Base-by-base conservation (phyloP, 64 coral and sea anemone genomes). In the Porites lutea region DNA sequence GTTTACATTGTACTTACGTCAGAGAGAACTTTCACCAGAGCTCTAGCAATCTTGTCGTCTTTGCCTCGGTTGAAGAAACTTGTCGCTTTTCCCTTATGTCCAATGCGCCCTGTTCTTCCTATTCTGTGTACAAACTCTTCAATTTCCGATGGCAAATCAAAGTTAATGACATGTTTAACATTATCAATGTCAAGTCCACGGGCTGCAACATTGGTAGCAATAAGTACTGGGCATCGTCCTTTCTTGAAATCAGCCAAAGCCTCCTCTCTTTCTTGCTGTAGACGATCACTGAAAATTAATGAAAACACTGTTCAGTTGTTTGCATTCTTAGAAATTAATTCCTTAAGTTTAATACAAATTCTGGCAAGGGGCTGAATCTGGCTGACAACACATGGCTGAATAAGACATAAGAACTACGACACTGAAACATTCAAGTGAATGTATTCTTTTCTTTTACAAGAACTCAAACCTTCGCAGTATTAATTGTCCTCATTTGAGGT, bases 101-200 rank as follows among this genome's bases (percentile, higher is more conserved):
- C 96, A 64, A 98, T 98, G 14, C 96, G 87, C 15, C 96, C 96
- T 22, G 96, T 98, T 65, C 96, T 73, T 55, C 96, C 96, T 37
- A 95, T 82, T 15, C 96, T 77, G 76, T 98, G 96, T 0, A 98
- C 96, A 87, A 96, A 98, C 11, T 98, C 96, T 15, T 98, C 87
- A 91, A 98, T 98, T 43, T 95, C 94, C 14, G 16, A 73, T 55
- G 96, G 93, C 6, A 98, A 59, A 74, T 98, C 96, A 68, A 49
- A 98, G 87, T 98, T 98, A 4, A 98, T 93, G 55, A 98, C 96
- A 90, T 98, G 96, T 54, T 93, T 95, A 3, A 98, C 96, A 73
- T 98, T 77, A 37, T 89, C 82, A 59, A 98, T 96, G 52, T 98
- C 96, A 27, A 98, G 23, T 13, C 96, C 96, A 63, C 96, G 74